Conservation (phyloP, 2,888 invertebrate species). For the Melanophora roralis region DNA sequence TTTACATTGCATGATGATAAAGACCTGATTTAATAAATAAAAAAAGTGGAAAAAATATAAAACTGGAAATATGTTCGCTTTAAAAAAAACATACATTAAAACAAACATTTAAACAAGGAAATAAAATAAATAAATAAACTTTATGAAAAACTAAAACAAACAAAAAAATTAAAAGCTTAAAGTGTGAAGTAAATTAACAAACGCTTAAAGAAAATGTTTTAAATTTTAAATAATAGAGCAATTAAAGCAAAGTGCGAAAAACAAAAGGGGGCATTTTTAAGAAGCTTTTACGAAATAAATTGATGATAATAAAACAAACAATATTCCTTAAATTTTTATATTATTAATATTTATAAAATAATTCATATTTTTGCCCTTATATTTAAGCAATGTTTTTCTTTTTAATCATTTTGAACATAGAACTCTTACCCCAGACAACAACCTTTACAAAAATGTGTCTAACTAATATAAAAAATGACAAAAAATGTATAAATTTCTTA, state of each 20-base stretch:
- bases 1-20: slow-evolving; percentile 24
- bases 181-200: neutral
- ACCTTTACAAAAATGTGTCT: slow-evolving; percentile 19
- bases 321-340: too few relatives aligned
- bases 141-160: neutral
- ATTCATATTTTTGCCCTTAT: too few relatives aligned
- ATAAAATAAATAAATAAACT: slow-evolving; percentile 7
- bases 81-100: slow-evolving; percentile 4
- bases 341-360: too few relatives aligned
- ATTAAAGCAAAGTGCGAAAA: neutral
- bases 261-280: neutral
- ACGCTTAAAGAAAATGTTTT: neutral
- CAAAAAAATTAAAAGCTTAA: neutral
- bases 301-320: too few relatives aligned
- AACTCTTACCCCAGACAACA: neutral
- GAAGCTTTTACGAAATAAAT: too few relatives aligned
- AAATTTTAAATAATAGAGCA: neutral
- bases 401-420: too few relatives aligned
- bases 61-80: neutral
- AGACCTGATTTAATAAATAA: slow-evolving; percentile 6
- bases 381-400: too few relatives aligned
- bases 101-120: slow-evolving; percentile 36
- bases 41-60: neutral
- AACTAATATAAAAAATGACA: neutral
- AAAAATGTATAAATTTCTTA: neutral